phyloP scores from a whole-genome alignment of 2,797 vertebrate species.

The Petrocephalus sullivani region DNA sequence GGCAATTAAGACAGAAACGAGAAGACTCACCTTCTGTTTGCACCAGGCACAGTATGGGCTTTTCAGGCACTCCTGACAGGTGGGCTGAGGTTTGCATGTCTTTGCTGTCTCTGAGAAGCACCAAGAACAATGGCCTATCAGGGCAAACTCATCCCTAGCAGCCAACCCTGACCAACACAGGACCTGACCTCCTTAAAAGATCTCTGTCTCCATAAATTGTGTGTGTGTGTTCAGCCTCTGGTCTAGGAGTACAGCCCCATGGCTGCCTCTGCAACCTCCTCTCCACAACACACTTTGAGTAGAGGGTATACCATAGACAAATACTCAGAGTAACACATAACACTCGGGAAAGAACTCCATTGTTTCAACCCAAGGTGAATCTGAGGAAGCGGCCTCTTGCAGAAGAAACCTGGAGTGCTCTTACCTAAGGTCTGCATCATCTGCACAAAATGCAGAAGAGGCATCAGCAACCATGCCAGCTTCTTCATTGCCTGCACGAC shows the following conservation, averaged over 20 bases:
- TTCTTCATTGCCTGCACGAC: slow-evolving; percentile 19
- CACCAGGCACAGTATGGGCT: slow-evolving; percentile 69
- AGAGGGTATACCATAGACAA: background rate
- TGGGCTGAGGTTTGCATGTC: slow-evolving; percentile 50
- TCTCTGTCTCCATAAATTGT: background rate
- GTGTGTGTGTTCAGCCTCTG: background rate
- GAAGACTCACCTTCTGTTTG: slow-evolving; percentile 52
- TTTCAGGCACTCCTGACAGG: slow-evolving; percentile 59
- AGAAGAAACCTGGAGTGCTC: background rate
- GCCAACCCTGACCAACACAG: background rate
- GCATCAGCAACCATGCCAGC: slow-evolving; percentile 25
- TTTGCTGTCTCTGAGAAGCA: slow-evolving; percentile 33
- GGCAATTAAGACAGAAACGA: background rate
- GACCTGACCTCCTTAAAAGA: background rate
- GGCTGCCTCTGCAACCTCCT: background rate
- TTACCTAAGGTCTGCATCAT: slow-evolving; percentile 36
- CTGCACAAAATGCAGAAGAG: slow-evolving; percentile 27
- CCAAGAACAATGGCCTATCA: background rate
- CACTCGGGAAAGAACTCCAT: background rate
- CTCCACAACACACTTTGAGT: background rate
- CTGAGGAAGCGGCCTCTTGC: background rate
- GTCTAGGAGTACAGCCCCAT: background rate
- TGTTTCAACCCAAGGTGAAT: background rate
- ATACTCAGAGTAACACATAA: background rate
- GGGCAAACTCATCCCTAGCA: background rate